Conservation (phyloP, 2,888 invertebrate species). For the Acrobasis consociella region DNA sequence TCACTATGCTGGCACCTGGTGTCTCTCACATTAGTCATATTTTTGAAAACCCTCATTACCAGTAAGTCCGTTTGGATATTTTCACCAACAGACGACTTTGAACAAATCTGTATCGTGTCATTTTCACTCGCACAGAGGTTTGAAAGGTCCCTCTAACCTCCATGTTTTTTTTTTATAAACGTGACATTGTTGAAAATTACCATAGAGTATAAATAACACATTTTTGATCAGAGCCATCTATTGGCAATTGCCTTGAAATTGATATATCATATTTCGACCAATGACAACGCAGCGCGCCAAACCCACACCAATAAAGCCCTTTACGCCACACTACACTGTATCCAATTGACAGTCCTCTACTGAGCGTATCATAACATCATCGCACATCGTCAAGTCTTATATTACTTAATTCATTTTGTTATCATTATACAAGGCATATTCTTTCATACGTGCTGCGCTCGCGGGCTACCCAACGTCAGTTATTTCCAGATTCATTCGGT, state of each 20-base stretch:
- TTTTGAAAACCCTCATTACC: no score
- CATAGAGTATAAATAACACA: no score
- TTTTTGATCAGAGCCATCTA: neutral
- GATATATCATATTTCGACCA: conserved; percentile 15
- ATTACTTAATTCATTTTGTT: conserved; percentile 78
- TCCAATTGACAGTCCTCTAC: conserved; percentile 68
- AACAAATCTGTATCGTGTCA: no score
- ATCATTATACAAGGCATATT: conserved; percentile 80
- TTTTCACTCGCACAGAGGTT: no score
- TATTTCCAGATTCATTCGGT: neutral
- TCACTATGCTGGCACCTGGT: no score
- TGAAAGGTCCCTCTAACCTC: no score
- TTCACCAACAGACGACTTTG: no score
- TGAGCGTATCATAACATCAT: conserved; percentile 56
- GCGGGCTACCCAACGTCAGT: conserved; percentile 36
- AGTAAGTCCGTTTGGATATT: no score
- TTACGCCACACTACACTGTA: conserved; percentile 48
- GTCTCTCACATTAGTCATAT: no score
- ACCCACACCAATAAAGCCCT: conserved; percentile 57
- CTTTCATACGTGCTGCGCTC: conserved; percentile 58
- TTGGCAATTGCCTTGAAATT: neutral
- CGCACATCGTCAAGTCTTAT: conserved; percentile 75
- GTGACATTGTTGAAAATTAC: no score
- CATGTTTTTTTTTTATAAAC: no score
- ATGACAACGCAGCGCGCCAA: conserved; percentile 19